Percentiles rank a stretch among this genome's conserved stretches.
These are phyloP conservation scores for Amphiprion percula DNA, from an alignment of 2,113 vertebrate genomes.

Conservation along the genomic window DNA sequence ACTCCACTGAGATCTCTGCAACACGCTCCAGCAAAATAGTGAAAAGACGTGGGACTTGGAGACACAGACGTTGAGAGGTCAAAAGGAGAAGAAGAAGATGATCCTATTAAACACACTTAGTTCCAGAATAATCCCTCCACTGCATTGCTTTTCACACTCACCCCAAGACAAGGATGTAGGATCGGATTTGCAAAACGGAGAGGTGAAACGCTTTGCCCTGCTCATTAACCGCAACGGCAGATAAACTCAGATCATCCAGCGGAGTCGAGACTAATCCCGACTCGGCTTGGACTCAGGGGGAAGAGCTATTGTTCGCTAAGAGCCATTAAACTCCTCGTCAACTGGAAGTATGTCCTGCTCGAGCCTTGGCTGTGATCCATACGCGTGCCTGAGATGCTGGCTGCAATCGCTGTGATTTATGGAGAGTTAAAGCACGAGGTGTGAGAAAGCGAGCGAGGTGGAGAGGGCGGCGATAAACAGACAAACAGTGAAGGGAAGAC, in stretches of 20 bases:
- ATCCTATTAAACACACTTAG: neutral
- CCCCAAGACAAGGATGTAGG: constrained; percentile 8
- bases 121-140: constrained; percentile 8
- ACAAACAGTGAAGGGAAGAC: constrained; percentile 20
- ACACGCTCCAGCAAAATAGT: too few species aligned
- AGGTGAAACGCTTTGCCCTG: constrained; percentile 1
- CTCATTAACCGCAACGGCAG: constrained; percentile 1
- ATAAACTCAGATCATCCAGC: constrained; percentile 31
- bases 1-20: too few species aligned
- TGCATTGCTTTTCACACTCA: constrained; percentile 19
- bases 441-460: constrained; percentile 18
- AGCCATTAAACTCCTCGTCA: constrained; percentile 34
- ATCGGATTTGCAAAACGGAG: neutral
- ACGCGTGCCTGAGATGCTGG: neutral
- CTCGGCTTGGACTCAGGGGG: constrained; percentile 7
- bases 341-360: neutral
- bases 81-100: neutral
- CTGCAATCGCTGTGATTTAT: constrained; percentile 38
- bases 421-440: constrained; percentile 33
- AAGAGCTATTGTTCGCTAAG: constrained; percentile 1
- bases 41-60: neutral
- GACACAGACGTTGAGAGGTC: neutral
- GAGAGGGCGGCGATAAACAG: constrained; percentile 28
- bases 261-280: constrained; percentile 32
- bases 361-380: constrained; percentile 10